Evolutionary conservation across 2,113 vertebrate species (phyloP), one percentile per base, ranked within the genome.

Genomic region (Peucedramus taeniatus): DNA sequence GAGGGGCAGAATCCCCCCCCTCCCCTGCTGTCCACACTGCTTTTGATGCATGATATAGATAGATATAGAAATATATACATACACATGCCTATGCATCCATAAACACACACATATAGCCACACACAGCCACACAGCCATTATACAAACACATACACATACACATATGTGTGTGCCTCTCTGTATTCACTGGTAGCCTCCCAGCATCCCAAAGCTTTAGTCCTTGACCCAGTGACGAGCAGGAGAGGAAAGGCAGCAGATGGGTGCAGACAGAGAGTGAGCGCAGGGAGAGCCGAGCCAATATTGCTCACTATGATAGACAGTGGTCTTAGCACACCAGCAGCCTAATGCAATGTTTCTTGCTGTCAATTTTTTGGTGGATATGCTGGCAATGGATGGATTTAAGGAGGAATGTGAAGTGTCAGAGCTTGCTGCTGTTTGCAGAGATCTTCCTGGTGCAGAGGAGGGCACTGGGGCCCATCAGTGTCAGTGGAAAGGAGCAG

Each of bases 321-420:
- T 93, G 95, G 91, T 71, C 95, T 97, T 95, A 95, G 95, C 96
- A 95, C 95, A 95, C 74, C 94, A 97, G 94, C 96, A 96, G 95
- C 95, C 95, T 89, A 69, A 61, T 96, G 83, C 72, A 49, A 13
- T 49, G 49, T 42, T 81, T 93, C 65, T 71, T 45, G 21, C 93
- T 96, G 94, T 95, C 95, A 96, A 1, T 59, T 78, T 92, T 92
- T 83, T 1, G 0, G 91, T 64, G 63, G 77, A 59, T 87, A 60
- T 91, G 72, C 65, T 94, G 89, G 57, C 94, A 95, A 84, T 1
- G 21, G 81, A 45, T 20, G 42, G 59, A 92, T 96, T 96, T 97
- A 96, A 96, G 91, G 94, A 95, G 95, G 95, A 92, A 87, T 95
- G 80, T 31, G 81, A 81, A 57, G 53, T 0, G 3, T 37, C 83